phyloP scores from a whole-genome alignment of 2,888 invertebrate species.

The Smittia sp. region DNA sequence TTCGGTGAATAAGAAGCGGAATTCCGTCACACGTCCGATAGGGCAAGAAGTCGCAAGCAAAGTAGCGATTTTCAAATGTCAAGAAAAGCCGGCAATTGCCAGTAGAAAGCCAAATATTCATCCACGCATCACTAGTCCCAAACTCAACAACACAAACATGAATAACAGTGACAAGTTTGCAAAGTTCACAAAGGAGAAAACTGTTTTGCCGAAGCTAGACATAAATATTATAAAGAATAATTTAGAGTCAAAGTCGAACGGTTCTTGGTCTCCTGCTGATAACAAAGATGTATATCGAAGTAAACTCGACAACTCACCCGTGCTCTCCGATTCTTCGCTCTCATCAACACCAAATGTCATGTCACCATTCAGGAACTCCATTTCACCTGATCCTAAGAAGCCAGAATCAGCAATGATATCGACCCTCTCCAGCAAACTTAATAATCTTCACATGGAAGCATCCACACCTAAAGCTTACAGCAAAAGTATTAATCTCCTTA shows the following conservation, averaged over 20 bases:
- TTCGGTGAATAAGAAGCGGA: constrained; percentile 58
- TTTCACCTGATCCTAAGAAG: constrained; percentile 10
- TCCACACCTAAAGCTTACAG: constrained; percentile 8
- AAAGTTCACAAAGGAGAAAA: constrained; percentile 25
- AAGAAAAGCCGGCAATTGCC: constrained; percentile 50
- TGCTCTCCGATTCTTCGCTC: constrained; percentile 21
- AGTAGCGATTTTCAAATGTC: constrained; percentile 63
- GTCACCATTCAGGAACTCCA: constrained; percentile 26
- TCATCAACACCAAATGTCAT: constrained; percentile 32
- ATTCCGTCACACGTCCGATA: constrained; percentile 53
- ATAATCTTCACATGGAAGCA: constrained; percentile 31
- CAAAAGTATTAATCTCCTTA: constrained; percentile 12
- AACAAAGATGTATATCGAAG: constrained; percentile 10
- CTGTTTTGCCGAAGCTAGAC: constrained; percentile 35
- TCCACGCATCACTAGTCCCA: constrained; percentile 43
- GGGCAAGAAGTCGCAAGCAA: constrained; percentile 65
- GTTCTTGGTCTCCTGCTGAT: constrained; percentile 30
- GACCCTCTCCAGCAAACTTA: constrained; percentile 10
- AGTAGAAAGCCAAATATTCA: constrained; percentile 44
- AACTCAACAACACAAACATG: constrained; percentile 39
- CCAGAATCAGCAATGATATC: not conserved
- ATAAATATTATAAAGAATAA: constrained; percentile 39
- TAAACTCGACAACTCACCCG: constrained; percentile 2
- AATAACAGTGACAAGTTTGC: constrained; percentile 34
- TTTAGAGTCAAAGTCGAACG: constrained; percentile 37